Evolutionary conservation across 2,113 vertebrate genomes (phyloP).

Genomic region (Zosterops pallidus): DNA sequence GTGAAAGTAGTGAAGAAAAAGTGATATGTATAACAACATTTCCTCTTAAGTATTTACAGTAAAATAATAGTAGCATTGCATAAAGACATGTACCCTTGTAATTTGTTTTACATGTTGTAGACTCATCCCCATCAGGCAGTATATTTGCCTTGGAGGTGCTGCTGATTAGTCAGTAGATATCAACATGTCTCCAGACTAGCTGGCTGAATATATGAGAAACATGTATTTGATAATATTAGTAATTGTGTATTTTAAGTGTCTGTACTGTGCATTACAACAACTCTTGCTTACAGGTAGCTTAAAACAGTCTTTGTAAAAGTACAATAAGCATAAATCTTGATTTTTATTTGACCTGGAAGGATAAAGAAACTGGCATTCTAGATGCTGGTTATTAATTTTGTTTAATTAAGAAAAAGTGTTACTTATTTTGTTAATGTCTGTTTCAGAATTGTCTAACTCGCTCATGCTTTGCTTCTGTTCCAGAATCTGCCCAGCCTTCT

Average conservation of each 20-base stretch:
- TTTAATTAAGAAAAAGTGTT: neutral
- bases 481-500: slow-evolving; percentile 88
- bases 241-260: neutral
- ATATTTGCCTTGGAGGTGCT: slow-evolving; percentile 1
- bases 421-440: neutral
- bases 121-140: neutral
- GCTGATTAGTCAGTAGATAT: neutral
- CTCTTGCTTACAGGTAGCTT: neutral
- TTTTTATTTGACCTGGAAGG: neutral
- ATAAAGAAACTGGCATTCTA: neutral
- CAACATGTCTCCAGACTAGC: neutral
- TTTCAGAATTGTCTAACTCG: neutral
- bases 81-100: neutral
- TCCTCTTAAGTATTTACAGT: neutral
- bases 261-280: neutral
- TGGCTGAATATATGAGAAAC: neutral
- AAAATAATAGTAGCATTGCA: neutral
- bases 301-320: neutral
- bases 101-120: slow-evolving; percentile 14
- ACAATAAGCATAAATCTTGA: neutral
- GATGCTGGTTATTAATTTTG: neutral
- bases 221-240: neutral
- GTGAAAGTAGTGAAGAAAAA: neutral
- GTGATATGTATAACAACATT: neutral
- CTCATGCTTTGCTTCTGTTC: neutral